Base-by-base conservation (phyloP, 2,888 invertebrate genomes). In the Lasius fuliginosus region DNA sequence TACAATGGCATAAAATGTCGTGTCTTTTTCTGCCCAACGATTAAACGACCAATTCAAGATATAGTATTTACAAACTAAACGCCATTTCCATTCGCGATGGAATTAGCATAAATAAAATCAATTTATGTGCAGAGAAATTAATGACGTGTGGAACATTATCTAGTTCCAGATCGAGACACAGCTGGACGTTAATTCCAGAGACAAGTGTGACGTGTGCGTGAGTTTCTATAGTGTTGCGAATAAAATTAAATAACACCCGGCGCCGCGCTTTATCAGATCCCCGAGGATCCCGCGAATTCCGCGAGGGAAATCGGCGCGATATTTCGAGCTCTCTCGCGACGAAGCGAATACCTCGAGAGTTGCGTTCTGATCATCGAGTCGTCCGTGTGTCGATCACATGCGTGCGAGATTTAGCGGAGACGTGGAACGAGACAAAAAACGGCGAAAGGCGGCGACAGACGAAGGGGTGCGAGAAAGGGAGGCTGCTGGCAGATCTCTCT, bases 401-500 rank as follows among this genome's bases (percentile, higher is more conserved):
- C 83, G 87, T 74, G 71, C 82, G 86, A 87, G 85, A 85, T 85
- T 74, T 76, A 71, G 64, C 62, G 76, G 69, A 86, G 84, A 87
- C 85, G 69, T 30, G 58, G 62, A 42, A 62, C 64, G 56, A 53
- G 64, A 23, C 40, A 69, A 69, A 76, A 76, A 27, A 68, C 58
- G 60, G 86, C 81, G 88, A 46, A 68, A 75, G 82, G 82, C 85
- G 83, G 85, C 69, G 83, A 65, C 49, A 36, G 76, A 75, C 12
- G 40, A 89, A 84, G 85, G 62, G 49, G 85, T 86, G 84, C 36
- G 86, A 74, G n/a, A 53, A n/a, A n/a, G 81, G 49, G 62, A 77
- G 76, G 88, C 86, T 89, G 82, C 82, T 73, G 86, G 87, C 86
- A 89, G 83, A 88, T 89, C 88, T 73, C 73, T 60, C 58, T 86